Percentiles rank a stretch among this genome's conserved stretches.
Conservation (phyloP, 2,113 vertebrate genomes). For the Archilochus colubris region DNA sequence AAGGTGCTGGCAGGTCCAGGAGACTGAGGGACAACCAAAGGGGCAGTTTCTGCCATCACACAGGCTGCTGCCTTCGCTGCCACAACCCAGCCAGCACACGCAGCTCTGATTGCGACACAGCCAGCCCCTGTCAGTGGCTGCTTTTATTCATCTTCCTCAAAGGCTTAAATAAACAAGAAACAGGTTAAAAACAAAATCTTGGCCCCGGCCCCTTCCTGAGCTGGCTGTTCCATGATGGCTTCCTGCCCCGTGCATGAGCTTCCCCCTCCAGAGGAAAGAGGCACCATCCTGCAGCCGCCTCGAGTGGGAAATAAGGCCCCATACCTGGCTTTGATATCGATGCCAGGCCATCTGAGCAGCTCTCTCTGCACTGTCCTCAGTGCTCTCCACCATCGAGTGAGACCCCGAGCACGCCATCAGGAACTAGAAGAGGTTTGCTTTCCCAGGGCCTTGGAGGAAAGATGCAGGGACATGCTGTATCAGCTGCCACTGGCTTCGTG, state of each 20-base stretch:
- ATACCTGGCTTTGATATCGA: not conserved
- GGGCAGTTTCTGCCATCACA: not conserved
- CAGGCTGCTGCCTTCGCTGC: not conserved
- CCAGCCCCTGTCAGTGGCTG: not conserved
- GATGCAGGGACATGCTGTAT: fast-evolving
- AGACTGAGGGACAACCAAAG: fast-evolving
- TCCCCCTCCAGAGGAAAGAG: conserved; percentile 15
- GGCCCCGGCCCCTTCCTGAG: conserved; percentile 50
- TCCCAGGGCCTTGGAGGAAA: not conserved
- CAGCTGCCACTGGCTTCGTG: fast-evolving
- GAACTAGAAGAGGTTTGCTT: not conserved
- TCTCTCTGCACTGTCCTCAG: fast-evolving
- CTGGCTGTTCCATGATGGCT: conserved; percentile 39
- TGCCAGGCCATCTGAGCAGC: not conserved
- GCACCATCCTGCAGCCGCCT: not conserved
- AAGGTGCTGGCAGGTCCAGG: fast-evolving
- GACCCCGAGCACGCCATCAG: fast-evolving
- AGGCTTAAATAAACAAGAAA: conserved; percentile 67
- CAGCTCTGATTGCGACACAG: not conserved
- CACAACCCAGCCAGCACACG: fast-evolving
- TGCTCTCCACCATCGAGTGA: fast-evolving
- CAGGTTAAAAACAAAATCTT: conserved; percentile 65
- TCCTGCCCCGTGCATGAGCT: not conserved
- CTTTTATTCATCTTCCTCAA: conserved; percentile 36
- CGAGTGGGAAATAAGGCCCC: not conserved